Conservation (phyloP, 2,888 invertebrate genomes). For the Matsumyia berberina region DNA sequence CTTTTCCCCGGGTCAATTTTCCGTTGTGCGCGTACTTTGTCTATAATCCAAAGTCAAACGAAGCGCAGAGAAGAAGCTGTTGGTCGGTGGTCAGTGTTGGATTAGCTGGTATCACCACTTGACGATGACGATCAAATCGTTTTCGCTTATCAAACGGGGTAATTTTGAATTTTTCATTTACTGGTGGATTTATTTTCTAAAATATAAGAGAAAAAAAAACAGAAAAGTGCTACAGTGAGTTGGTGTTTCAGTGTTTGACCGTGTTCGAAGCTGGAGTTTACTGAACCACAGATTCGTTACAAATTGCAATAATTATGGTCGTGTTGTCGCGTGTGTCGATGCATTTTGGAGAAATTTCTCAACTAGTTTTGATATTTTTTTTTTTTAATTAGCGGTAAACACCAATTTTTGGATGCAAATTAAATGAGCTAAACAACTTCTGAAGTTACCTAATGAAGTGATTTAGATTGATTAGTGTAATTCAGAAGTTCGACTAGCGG, state of each 20-base stretch:
- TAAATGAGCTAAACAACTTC: background rate
- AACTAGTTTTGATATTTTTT: slow-evolving; percentile 19
- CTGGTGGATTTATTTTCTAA: slow-evolving; percentile 2
- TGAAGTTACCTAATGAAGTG: no score
- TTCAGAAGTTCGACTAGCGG: no score
- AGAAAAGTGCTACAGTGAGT: background rate
- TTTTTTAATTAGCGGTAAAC: slow-evolving; percentile 9
- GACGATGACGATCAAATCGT: slow-evolving; percentile 77
- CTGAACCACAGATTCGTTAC: slow-evolving; percentile 36
- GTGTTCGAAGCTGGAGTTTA: slow-evolving; percentile 38
- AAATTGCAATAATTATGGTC: slow-evolving; percentile 39
- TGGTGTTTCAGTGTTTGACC: background rate
- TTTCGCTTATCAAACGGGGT: slow-evolving; percentile 77
- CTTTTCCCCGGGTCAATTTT: slow-evolving; percentile 12
- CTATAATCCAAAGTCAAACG: slow-evolving; percentile 7
- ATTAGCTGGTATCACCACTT: background rate
- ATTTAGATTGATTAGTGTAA: background rate
- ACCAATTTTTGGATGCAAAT: slow-evolving; percentile 27
- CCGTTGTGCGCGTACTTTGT: slow-evolving; percentile 1
- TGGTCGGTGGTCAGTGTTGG: background rate
- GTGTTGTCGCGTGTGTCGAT: slow-evolving; percentile 35
- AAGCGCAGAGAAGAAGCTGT: background rate
- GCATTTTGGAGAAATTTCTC: slow-evolving; percentile 59
- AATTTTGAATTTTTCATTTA: slow-evolving; percentile 16
- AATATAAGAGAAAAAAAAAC: background rate